Evolutionary conservation across 1,140 invertebrate species (phyloP).

Genomic region (Alviniconcha marisindica): DNA sequence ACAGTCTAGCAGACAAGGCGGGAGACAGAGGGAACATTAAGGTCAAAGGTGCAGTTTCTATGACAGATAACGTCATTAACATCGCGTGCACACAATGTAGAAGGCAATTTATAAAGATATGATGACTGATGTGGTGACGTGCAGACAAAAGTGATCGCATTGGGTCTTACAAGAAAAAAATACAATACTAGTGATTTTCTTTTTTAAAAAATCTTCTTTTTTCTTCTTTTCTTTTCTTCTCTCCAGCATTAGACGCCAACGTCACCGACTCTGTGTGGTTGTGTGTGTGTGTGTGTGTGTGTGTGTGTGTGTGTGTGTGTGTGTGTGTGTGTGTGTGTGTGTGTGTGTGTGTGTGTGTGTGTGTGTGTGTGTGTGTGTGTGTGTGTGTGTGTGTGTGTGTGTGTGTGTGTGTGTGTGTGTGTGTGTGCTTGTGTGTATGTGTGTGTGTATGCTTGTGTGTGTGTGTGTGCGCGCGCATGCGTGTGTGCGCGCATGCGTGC

Average conservation of each 20-base stretch:
- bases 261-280: not conserved
- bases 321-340: constrained; percentile 22
- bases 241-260: too few species aligned
- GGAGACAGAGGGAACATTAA: too few species aligned
- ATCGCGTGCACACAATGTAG: not conserved
- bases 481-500: constrained; percentile 8
- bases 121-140: not conserved
- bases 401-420: not conserved
- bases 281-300: constrained; percentile 18
- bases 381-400: not conserved
- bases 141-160: too few species aligned
- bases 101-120: not conserved
- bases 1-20: too few species aligned
- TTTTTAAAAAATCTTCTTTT: not conserved
- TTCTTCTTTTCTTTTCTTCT: not conserved
- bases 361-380: constrained; percentile 19
- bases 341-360: constrained; percentile 10
- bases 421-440: not conserved
- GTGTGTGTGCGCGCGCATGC: not conserved
- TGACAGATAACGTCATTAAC: too few species aligned
- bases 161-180: too few species aligned
- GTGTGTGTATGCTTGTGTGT: constrained; percentile 1
- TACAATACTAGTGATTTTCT: not conserved
- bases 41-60: too few species aligned
- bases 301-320: constrained; percentile 22